A percentile compares a stretch with the other conserved stretches of the same genome.
Conservation (phyloP, 1,140 invertebrate genomes). For the Cephus cinctus region DNA sequence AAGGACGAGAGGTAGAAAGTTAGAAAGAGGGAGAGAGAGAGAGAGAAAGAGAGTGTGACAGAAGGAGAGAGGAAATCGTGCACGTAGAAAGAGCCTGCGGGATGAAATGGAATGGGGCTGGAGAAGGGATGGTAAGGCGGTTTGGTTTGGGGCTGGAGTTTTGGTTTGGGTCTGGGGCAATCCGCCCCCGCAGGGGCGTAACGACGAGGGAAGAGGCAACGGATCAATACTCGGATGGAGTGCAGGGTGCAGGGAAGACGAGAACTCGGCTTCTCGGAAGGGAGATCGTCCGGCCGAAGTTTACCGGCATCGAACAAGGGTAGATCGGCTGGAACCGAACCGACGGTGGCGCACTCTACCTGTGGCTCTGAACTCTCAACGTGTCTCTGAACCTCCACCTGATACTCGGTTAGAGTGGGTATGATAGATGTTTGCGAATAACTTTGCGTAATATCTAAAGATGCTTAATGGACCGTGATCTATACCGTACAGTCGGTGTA, state of each 20-base stretch:
- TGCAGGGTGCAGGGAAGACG: too few relatives aligned
- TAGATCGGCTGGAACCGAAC: not conserved
- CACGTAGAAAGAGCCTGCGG: slow-evolving; percentile 1
- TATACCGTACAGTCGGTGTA: too few relatives aligned
- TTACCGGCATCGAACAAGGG: not conserved
- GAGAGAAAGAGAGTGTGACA: slow-evolving; percentile 1
- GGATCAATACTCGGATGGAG: slow-evolving; percentile 20
- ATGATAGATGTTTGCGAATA: too few relatives aligned
- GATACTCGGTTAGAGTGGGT: too few relatives aligned
- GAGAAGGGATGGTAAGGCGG: slow-evolving; percentile 2
- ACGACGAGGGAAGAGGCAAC: slow-evolving; percentile 15
- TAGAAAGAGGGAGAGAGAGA: not conserved
- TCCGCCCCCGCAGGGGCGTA: slow-evolving; percentile 17
- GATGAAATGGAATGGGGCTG: slow-evolving; percentile 3
- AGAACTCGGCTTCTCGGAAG: too few relatives aligned
- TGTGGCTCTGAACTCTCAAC: too few relatives aligned
- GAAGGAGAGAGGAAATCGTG: not conserved
- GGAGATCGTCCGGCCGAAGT: too few relatives aligned
- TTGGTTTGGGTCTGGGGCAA: slow-evolving; percentile 13
- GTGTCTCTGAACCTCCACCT: too few relatives aligned
- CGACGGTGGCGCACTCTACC: not conserved
- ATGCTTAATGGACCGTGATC: too few relatives aligned
- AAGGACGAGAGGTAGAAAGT: not conserved
- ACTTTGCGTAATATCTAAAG: too few relatives aligned
- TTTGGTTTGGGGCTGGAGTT: slow-evolving; percentile 18